phyloP scores from a whole-genome alignment of 2,797 vertebrate genomes.

The Sebastes taczanowskii region DNA sequence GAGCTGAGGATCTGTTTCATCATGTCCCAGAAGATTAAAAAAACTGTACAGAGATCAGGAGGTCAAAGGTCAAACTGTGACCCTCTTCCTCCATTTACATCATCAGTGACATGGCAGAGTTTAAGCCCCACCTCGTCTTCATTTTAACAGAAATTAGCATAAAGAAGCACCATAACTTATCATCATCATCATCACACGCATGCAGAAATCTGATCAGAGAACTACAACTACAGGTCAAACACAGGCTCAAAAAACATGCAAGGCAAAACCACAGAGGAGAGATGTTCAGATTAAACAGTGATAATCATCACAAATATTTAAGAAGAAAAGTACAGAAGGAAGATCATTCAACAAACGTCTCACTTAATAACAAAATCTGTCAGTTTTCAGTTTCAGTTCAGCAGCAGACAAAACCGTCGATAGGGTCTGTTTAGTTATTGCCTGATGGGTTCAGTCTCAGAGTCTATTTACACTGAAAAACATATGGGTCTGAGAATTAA shows the following conservation, averaged over 20 bases:
- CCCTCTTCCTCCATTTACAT: neutral
- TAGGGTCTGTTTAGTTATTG: conserved; percentile 7
- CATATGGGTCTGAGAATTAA: neutral
- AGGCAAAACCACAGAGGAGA: conserved; percentile 51
- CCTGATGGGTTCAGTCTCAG: conserved; percentile 21
- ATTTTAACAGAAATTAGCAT: conserved; percentile 11
- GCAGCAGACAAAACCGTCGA: neutral
- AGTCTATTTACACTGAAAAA: conserved; percentile 27
- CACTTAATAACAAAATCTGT: neutral
- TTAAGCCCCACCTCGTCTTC: conserved; percentile 5
- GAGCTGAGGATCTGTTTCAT: conserved; percentile 46
- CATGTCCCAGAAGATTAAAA: conserved; percentile 41
- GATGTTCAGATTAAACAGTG: conserved; percentile 39
- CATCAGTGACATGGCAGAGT: neutral
- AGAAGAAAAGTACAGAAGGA: conserved; percentile 37
- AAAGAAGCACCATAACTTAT: conserved; percentile 56
- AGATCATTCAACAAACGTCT: conserved; percentile 21
- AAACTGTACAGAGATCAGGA: conserved; percentile 67
- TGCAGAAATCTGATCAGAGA: conserved; percentile 74
- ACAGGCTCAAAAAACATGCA: conserved; percentile 70
- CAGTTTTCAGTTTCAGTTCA: conserved; percentile 2
- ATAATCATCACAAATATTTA: conserved; percentile 29
- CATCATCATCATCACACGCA: conserved; percentile 74
- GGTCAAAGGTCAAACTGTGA: conserved; percentile 29
- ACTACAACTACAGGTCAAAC: conserved; percentile 76